Evolutionary conservation across 1,140 invertebrate species (phyloP).

Genomic region (Scaptodrosophila lebanonensis): DNA sequence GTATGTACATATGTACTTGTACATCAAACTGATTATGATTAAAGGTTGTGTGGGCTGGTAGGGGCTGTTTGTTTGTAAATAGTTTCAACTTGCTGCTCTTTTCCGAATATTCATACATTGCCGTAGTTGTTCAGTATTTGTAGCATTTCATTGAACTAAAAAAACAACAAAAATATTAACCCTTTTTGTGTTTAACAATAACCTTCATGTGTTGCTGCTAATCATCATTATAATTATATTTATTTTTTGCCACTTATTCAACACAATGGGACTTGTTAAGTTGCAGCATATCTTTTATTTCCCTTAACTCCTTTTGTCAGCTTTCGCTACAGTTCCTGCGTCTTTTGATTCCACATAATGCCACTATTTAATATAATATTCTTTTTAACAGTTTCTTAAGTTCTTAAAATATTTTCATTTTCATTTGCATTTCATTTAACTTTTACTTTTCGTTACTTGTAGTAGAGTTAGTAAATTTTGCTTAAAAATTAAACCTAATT

Average conservation of each 20-base stretch:
- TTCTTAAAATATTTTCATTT: neutral
- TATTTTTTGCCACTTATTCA: slow-evolving; percentile 30
- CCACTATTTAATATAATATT: neutral
- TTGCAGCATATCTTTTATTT: slow-evolving; percentile 17
- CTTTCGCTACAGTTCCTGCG: slow-evolving; percentile 18
- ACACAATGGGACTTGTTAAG: slow-evolving; percentile 25
- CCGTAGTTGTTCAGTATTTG: too few species aligned
- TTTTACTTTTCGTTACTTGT: slow-evolving; percentile 12
- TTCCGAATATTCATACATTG: too few species aligned
- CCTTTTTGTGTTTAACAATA: too few species aligned
- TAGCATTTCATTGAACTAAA: too few species aligned
- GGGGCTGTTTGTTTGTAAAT: too few species aligned
- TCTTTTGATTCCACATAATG: slow-evolving; percentile 13
- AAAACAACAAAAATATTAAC: too few species aligned
- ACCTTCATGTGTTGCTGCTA: slow-evolving; percentile 42
- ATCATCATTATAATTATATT: slow-evolving; percentile 24
- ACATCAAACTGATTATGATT: too few species aligned
- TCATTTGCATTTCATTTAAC: slow-evolving; percentile 17
- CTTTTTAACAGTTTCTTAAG: neutral
- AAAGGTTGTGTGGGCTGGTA: too few species aligned
- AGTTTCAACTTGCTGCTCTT: too few species aligned
- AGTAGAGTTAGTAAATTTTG: slow-evolving; percentile 9
- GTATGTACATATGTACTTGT: too few species aligned
- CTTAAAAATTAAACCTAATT: slow-evolving; percentile 53
- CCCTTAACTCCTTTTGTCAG: slow-evolving; percentile 6